Base-by-base conservation (phyloP, 2,113 vertebrate species). In the Boulengeromyrus knoepffleri region DNA sequence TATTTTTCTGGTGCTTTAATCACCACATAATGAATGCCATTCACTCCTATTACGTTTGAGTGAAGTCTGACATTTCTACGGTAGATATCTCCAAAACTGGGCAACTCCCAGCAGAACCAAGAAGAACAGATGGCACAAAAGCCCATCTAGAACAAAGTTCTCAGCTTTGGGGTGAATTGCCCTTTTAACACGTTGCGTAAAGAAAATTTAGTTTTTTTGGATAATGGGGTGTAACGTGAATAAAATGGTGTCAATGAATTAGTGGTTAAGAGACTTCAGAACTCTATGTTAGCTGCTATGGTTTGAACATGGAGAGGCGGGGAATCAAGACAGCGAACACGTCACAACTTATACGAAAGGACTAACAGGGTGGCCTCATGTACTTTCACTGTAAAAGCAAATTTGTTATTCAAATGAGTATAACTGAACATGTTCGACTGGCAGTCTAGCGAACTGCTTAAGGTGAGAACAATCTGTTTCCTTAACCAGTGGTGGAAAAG, bases 361-460 rank as follows among this genome's bases (percentile, higher is more conserved):
- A 27, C 45, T 89, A n/a, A 27, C 47, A 9, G 31, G 10, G 21
- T 86, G 70, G 19, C 24, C 83, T 19, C 31, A 5, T 21, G 58
- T 27, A 77, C 56, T 42, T 50, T 58, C 7, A 85, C 27, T 27
- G 0, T 46, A 24, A 90, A 87, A 90, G 85, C 84, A 86, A 90
- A 87, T 86, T 90, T 86, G 89, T 50, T 90, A 87, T 90, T 86
- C 56, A 90, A 90, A 86, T 90, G 56, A 90, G 52, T 46, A 39
- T 17, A 86, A 39, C 58, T 87, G 83, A 70, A 90, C 45, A 85
- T 21, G 80, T 85, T 47, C 49, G 19, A 46, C 42, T 83, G 70
- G 27, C 27, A 19, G 27, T 19, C 84, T 31, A 39, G 6, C 19
- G 17, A 52, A 89, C 88, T 80, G 74, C 89, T 58, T 19, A 24